A percentile compares a stretch with the other conserved stretches of the same genome.
phyloP scores from a whole-genome alignment of 2,888 invertebrate genomes.

The Ligdia adustata region DNA sequence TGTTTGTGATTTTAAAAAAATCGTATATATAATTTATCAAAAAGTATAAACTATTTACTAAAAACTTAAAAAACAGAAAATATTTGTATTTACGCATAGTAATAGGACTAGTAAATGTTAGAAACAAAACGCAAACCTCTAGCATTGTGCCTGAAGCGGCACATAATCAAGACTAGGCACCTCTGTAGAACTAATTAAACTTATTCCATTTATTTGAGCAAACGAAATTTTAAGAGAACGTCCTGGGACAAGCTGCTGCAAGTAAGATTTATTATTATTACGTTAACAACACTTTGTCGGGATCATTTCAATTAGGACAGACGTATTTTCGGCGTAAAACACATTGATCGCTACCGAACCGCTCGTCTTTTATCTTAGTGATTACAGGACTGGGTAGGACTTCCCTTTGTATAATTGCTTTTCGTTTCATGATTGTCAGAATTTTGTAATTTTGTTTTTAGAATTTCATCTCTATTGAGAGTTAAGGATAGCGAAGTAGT shows the following conservation, averaged over 20 bases:
- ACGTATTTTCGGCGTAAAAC: slow-evolving; percentile 31
- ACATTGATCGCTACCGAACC: slow-evolving; percentile 18
- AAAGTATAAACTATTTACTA: too few relatives aligned
- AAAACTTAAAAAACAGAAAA: too few relatives aligned
- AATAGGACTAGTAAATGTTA: slow-evolving; percentile 47
- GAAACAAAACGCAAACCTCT: slow-evolving; percentile 55
- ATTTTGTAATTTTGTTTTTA: not conserved
- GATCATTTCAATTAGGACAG: slow-evolving; percentile 35
- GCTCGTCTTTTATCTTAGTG: slow-evolving; percentile 21
- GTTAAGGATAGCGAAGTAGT: too few relatives aligned
- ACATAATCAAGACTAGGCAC: slow-evolving; percentile 75
- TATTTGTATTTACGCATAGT: too few relatives aligned
- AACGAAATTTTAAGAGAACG: slow-evolving; percentile 68
- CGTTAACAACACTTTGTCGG: slow-evolving; percentile 41
- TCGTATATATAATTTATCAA: too few relatives aligned
- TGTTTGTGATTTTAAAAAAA: too few relatives aligned
- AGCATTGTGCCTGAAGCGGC: slow-evolving; percentile 61
- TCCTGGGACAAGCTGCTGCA: slow-evolving; percentile 54
- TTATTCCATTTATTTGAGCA: slow-evolving; percentile 74
- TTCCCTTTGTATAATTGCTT: slow-evolving; percentile 22
- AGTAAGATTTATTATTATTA: slow-evolving; percentile 59
- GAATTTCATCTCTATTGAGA: not conserved
- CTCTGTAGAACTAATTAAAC: slow-evolving; percentile 75
- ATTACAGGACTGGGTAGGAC: slow-evolving; percentile 13
- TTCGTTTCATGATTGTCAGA: slow-evolving; percentile 13